Base-by-base conservation (phyloP, 2,888 invertebrate species). In the Ophion costatus region DNA sequence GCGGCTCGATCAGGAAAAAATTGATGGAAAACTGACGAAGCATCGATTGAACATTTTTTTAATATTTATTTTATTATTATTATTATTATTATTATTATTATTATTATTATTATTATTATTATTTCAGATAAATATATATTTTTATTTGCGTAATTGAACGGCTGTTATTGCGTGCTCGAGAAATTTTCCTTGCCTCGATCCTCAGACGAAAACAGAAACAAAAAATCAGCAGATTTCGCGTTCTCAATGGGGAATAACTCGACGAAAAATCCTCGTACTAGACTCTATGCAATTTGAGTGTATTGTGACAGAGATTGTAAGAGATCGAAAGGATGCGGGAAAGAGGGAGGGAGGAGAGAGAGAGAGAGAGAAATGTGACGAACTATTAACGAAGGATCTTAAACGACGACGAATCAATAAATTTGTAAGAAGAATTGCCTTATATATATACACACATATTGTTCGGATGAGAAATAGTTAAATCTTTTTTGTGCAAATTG, bases 351-450 rank as follows among this genome's bases (percentile, higher is more conserved):
- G 10, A 79, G 59, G 9, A 17, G 45, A 59, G n/a, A 38, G n/a
- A 69, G 63, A 51, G 70, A 63, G 22, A 59, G 45, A 67, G 20
- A 29, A 14, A 63, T 81, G 57, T 76, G 51, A 51, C 17, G 17
- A 51, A 14, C 51, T 51, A 51, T 51, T 51, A 51, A 14, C 51
- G 14, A 51, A 17, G 51, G 51, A 78, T 77, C 82, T 77, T 84
- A 61, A 74, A 78, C 74, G 73, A 82, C 70, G 84, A 86, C 71
- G 86, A 88, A 87, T 88, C 83, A 84, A 88, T 88, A 88, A 89
- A 89, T 89, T 75, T 88, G 87, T 90, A 90, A 90, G 87, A 86
- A 91, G 89, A 89, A 90, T 91, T 91, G 91, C 91, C 91, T 91
- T 91, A 91, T 24, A 71, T 64, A 56, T 56, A 42, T 67, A 67